A percentile compares a stretch with the other conserved stretches of the same genome.
Conservation (phyloP, 2,888 invertebrate genomes). For the Perizoma flavofasciatum region DNA sequence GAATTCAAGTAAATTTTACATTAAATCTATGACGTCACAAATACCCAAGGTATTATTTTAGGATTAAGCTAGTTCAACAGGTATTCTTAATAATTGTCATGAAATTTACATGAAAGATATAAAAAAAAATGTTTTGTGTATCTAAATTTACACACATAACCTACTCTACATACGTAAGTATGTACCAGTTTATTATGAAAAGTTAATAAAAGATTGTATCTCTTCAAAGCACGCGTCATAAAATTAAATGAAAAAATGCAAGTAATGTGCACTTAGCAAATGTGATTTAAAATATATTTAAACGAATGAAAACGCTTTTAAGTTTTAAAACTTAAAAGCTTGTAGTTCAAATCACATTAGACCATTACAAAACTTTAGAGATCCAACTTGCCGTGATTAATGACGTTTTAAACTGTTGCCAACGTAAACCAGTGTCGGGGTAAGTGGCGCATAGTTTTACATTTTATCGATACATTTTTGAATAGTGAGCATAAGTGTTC, state of each 20-base stretch:
- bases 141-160: no score
- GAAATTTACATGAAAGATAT: no score
- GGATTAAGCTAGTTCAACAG: no score
- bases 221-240: conserved; percentile 5
- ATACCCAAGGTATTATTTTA: no score
- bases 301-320: conserved; percentile 46
- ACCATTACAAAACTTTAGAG: conserved; percentile 57
- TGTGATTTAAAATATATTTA: conserved; percentile 58
- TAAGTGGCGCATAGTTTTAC: conserved; percentile 20
- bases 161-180: no score
- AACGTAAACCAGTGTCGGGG: conserved; percentile 46
- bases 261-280: conserved; percentile 42
- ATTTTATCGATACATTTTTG: conserved; percentile 24
- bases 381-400: conserved; percentile 60
- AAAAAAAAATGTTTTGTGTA: no score
- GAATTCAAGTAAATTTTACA: no score
- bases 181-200: conserved; percentile 3
- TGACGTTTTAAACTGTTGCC: conserved; percentile 76
- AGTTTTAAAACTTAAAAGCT: conserved; percentile 63
- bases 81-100: no score
- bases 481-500: conserved; percentile 2
- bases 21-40: no score
- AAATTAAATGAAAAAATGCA: conserved; percentile 11
- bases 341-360: conserved; percentile 69
- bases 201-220: neutral